Evolutionary conservation across 2,888 invertebrate species (phyloP), one percentile per base, ranked within the genome.

Genomic region (Zhuqinia jingwanae): DNA sequence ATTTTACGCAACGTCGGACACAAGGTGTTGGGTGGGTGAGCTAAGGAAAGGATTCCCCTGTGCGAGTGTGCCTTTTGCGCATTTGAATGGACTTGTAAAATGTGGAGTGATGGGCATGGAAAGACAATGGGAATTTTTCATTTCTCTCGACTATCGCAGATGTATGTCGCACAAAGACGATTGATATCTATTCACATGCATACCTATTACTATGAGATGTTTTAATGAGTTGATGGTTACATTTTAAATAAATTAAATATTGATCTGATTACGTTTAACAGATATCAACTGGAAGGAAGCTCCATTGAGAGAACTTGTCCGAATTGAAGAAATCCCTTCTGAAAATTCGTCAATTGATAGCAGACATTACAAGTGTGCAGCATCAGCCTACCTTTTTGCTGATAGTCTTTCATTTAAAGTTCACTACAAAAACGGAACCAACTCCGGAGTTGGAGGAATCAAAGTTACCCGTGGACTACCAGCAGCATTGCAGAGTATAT

Each of bases 371-470:
- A 53, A 82, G 56, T 88, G 88, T n/a, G n/a, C 10, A 2, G 85
- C 76, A 1, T 17, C 70, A 0, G 60, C 77, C 0, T 88, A 47
- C 20, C 70, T 88, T 0, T 81, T 88, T 73, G 73, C 88, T 5
- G 78, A 88, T 30, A 77, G 60, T 11, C n/a, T 88, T n/a, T 15
- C 25, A 0, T 88, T 88, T 47, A 50, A 81, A 56, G 73, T 88
- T n/a, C 73, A 82, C 42, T 85, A 53, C 65, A 42, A 53, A 56
- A 82, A 88, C 63, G 73, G 63, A 50, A 63, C 85, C 5, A 84
- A 76, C 6, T 47, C 70, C 8, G 17, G 56, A 25, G 47, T 53
- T 50, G 53, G 65, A 1, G 17, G 25, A 2, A n/a, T 10, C 36
- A 73, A 73, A 22, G 53, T 53, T 36, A 60, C 77, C 2, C 2